Evolutionary conservation across 1,140 invertebrate genomes (phyloP).

Genomic region (Neodiprion fabricii): DNA sequence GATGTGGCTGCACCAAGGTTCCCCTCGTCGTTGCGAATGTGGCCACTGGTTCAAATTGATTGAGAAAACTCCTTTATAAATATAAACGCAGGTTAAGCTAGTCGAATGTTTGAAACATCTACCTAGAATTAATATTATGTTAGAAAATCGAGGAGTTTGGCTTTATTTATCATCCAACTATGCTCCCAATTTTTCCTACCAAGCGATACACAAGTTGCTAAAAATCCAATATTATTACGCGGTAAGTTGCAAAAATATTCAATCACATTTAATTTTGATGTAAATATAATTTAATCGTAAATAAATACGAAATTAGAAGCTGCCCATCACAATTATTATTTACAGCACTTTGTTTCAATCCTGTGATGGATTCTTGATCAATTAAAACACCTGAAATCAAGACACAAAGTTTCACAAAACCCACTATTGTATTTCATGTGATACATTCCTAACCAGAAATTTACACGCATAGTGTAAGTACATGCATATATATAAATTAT

Average conservation of each 20-base stretch:
- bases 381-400: too few species aligned
- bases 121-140: conserved; percentile 43
- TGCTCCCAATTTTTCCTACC: background rate
- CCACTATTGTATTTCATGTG: too few species aligned
- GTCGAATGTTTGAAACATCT: conserved; percentile 46
- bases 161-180: conserved; percentile 8
- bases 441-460: too few species aligned
- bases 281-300: conserved; percentile 8
- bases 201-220: background rate
- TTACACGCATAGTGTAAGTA: too few species aligned
- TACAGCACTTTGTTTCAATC: too few species aligned
- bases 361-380: too few species aligned
- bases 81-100: conserved; percentile 36
- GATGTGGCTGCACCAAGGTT: conserved; percentile 93
- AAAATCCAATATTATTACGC: too few species aligned
- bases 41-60: conserved; percentile 96
- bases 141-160: background rate
- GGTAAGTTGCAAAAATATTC: background rate
- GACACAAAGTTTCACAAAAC: too few species aligned
- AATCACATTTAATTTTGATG: conserved; percentile 9
- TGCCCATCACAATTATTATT: background rate
- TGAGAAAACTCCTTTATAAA: conserved; percentile 73
- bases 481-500: too few species aligned
- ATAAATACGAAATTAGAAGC: conserved; percentile 7
- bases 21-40: conserved; percentile 90